Conservation (phyloP, 2,888 invertebrate species). For the Iselma pallidipennis region DNA sequence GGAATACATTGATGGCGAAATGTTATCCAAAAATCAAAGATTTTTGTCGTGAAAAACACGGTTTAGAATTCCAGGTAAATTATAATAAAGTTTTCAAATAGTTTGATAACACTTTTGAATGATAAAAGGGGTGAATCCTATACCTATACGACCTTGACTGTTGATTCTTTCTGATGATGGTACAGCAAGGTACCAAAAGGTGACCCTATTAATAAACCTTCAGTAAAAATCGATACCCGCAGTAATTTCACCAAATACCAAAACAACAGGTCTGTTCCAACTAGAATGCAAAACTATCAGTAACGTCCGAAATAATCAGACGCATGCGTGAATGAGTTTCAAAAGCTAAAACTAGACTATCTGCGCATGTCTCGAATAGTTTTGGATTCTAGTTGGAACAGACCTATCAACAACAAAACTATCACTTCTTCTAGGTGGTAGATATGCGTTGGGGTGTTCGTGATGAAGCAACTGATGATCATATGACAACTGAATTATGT, state of each 20-base stretch:
- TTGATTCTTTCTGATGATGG: not conserved
- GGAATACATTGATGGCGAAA: conserved; percentile 97
- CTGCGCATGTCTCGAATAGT: too few species aligned
- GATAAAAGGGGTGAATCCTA: too few species aligned
- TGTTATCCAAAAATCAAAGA: conserved; percentile 97
- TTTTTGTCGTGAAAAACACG: conserved; percentile 95
- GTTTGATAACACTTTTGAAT: not conserved
- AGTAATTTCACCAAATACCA: not conserved
- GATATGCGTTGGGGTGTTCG: conserved; percentile 99
- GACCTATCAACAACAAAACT: too few species aligned
- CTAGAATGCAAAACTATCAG: too few species aligned
- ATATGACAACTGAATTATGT: conserved; percentile 98
- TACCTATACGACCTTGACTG: not conserved
- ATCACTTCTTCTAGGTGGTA: conserved; percentile 71
- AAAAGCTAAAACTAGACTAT: too few species aligned
- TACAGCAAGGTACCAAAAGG: conserved; percentile 5
- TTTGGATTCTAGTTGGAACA: too few species aligned
- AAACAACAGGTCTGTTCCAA: too few species aligned
- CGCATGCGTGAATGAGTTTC: not conserved
- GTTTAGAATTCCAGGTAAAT: conserved; percentile 93
- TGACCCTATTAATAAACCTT: not conserved
- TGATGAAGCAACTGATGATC: conserved; percentile 98
- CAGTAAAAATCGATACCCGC: not conserved
- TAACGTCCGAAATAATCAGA: too few species aligned
- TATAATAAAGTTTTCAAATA: not conserved